These are phyloP conservation scores for Montipora sp. DNA, from an alignment of 64 coral and sea anemone species.

Conservation along the genomic window DNA sequence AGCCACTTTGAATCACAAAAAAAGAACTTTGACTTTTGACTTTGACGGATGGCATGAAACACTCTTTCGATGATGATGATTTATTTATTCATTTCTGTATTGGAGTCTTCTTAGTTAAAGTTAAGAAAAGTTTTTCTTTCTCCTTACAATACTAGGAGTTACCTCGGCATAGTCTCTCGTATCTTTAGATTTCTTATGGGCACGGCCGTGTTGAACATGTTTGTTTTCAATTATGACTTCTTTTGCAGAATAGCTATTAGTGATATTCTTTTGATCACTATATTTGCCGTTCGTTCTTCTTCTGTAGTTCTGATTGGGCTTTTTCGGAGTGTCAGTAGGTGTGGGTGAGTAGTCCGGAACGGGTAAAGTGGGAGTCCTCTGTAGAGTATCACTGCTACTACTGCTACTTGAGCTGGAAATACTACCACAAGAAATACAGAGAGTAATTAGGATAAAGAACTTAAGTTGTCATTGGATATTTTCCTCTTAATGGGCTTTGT, in stretches of 20 bases:
- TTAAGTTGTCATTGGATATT: background rate
- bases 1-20: too few relatives aligned
- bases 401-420: constrained; percentile 44
- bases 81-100: too few relatives aligned
- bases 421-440: background rate
- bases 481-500: too few relatives aligned
- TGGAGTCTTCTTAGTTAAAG: too few relatives aligned
- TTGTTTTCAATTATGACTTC: background rate
- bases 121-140: background rate
- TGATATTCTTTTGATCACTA: background rate
- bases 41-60: too few relatives aligned
- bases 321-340: background rate
- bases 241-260: background rate
- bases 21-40: background rate
- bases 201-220: background rate
- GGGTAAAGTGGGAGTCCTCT: background rate
- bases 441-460: background rate
- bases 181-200: background rate
- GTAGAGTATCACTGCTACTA: constrained; percentile 6
- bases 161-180: background rate
- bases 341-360: constrained; percentile 12
- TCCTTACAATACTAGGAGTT: background rate
- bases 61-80: too few relatives aligned
- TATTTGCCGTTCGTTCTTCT: background rate
- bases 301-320: constrained; percentile 22